Evolutionary conservation across 2,888 invertebrate genomes (phyloP).

Genomic region (Ophion costatus): DNA sequence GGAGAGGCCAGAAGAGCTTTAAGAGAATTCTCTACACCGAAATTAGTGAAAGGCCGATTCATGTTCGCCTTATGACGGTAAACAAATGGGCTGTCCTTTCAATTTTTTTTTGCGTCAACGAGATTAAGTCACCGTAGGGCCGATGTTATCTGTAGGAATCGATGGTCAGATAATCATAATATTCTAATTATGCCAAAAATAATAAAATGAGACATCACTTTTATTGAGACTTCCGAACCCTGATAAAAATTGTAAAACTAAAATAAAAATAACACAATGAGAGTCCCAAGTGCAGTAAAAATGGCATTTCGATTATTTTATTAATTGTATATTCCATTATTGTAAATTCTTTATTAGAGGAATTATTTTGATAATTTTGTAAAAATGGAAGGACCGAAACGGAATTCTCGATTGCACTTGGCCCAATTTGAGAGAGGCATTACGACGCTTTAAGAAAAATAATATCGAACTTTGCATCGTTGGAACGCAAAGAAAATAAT

Average conservation of each 20-base stretch:
- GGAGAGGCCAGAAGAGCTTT: constrained; percentile 1
- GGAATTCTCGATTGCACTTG: background rate
- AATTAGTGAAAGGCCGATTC: constrained; percentile 21
- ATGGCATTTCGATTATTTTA: background rate
- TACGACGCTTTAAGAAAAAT: background rate
- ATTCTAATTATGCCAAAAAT: background rate
- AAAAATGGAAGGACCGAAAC: background rate
- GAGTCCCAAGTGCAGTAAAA: background rate
- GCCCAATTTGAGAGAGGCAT: background rate
- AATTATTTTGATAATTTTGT: background rate
- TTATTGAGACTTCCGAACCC: background rate
- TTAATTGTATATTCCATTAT: background rate
- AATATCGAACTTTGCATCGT: no score
- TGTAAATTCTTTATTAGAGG: background rate
- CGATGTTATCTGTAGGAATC: background rate
- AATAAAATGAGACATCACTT: background rate
- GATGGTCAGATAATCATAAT: background rate
- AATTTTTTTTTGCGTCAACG: background rate
- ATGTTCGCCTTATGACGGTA: constrained; percentile 12
- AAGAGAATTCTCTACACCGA: constrained; percentile 5
- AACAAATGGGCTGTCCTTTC: constrained; percentile 2
- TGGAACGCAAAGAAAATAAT: no score
- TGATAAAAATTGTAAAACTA: background rate
- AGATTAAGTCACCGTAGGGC: background rate
- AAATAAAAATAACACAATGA: background rate